Evolutionary conservation across 2,888 invertebrate genomes (phyloP), one percentile per base, ranked within the genome.

Genomic region (Linyphia triangularis): DNA sequence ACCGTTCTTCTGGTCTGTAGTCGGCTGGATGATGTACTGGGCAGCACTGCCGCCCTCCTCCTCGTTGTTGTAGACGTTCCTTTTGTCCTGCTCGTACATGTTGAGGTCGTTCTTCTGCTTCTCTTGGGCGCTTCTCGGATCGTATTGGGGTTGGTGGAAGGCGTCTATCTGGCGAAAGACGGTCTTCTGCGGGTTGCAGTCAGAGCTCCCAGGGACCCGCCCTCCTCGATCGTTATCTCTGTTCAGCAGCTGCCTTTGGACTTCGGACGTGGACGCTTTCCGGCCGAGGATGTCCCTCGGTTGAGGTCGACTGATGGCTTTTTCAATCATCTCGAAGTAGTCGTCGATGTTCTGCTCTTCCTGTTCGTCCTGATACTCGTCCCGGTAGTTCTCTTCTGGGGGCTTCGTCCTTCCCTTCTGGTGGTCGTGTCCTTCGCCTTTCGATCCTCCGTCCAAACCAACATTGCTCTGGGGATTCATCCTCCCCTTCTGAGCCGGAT

Each of bases 271-370:
- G 19, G 83, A 75, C 26, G 30, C 59, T 30, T 77, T 89, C n/a
- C 59, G 75, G 1, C 78, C 88, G 1, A 30, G n/a, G 9, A 84
- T 84, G 0, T 33, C 37, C 63, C 83, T 82, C 16, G 69, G 88
- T 24, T 82, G 81, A 16, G 73, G 65, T 1, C 73, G 73, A 9
- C 63, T 57, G 6, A 89, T 78, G 6, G 88, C 88, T 26, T 83
- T 83, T 51, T 89, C 88, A 16, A 89, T 89, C 83, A 89, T 81
- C 37, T 89, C 75, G 22, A 89, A 89, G 22, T 88, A 88, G 24
- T 88, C 88, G 30, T 88, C 88, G 22, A 88, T 82, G 37, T 88
- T 81, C 26, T 88, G 81, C 24, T 88, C 88, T 9, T 88, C 88
- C 13, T 82, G 82, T 40, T 73, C 79, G 22, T 86, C 86, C 16